A percentile compares a stretch with the other conserved stretches of the same genome.
phyloP scores from a whole-genome alignment of 2,888 invertebrate genomes.

The Parnassius orleans region DNA sequence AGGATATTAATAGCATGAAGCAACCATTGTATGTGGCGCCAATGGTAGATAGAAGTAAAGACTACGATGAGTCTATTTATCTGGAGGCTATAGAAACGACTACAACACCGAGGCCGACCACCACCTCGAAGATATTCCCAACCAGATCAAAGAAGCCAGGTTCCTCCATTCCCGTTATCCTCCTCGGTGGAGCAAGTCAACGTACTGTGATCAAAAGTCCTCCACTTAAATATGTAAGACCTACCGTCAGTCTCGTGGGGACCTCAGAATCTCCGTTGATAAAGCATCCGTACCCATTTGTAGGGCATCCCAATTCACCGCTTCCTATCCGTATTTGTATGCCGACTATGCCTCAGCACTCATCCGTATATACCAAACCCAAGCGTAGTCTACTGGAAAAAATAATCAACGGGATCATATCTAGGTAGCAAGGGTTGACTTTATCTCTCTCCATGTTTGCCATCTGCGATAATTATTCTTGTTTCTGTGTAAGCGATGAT shows the following conservation, averaged over 20 bases:
- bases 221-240: conserved; percentile 49
- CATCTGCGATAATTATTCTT: too few relatives aligned
- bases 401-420: conserved; percentile 59
- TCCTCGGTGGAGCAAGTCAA: conserved; percentile 62
- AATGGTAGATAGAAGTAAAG: conserved; percentile 49
- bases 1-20: conserved; percentile 68
- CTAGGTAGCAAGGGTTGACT: conserved; percentile 35
- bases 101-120: conserved; percentile 43
- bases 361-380: conserved; percentile 46
- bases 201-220: conserved; percentile 53
- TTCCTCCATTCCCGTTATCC: conserved; percentile 51
- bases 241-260: conserved; percentile 58
- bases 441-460: background rate
- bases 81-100: conserved; percentile 66
- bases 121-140: conserved; percentile 31
- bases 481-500: too few relatives aligned
- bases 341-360: conserved; percentile 44
- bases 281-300: conserved; percentile 68
- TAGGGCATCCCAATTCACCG: conserved; percentile 45
- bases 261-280: conserved; percentile 59
- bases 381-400: conserved; percentile 59
- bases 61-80: conserved; percentile 70
- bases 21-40: conserved; percentile 54
- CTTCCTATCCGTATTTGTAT: conserved; percentile 63
- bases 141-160: conserved; percentile 42